Evolutionary conservation across 2,113 vertebrate genomes (phyloP).

Genomic region (Hipposideros armiger): DNA sequence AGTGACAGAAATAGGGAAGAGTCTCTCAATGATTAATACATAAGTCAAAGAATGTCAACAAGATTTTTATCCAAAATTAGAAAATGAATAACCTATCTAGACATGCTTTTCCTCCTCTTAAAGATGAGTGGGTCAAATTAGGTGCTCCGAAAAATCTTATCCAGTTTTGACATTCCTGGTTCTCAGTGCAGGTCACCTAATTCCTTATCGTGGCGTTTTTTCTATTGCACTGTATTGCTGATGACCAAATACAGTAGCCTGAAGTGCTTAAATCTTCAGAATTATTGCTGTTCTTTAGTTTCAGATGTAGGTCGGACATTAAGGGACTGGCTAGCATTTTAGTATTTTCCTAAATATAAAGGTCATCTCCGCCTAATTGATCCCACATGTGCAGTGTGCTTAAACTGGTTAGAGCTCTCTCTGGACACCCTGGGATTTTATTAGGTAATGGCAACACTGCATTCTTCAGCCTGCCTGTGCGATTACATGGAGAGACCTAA

Average conservation of each 20-base stretch:
- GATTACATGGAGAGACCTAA: not conserved
- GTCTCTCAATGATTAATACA: not conserved
- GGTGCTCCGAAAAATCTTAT: not conserved
- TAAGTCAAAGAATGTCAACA: slow-evolving; percentile 5
- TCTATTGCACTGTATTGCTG: not conserved
- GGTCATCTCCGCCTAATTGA: slow-evolving; percentile 45
- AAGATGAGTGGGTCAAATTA: not conserved
- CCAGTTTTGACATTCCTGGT: not conserved
- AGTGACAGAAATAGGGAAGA: not conserved
- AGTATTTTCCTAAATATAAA: slow-evolving; percentile 2
- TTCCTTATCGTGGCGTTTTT: not conserved
- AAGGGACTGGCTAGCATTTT: slow-evolving; percentile 48
- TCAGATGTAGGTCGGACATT: slow-evolving; percentile 25
- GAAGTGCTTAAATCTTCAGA: not conserved
- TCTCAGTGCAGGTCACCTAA: not conserved
- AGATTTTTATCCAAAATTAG: not conserved
- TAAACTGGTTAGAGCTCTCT: not conserved
- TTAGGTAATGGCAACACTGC: slow-evolving; percentile 6
- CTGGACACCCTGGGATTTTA: slow-evolving; percentile 14
- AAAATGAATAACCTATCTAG: not conserved
- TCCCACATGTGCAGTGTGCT: slow-evolving; percentile 30
- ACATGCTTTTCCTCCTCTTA: not conserved
- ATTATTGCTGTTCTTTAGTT: slow-evolving; percentile 34
- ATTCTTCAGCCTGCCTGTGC: not conserved
- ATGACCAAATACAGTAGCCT: slow-evolving; percentile 23